phyloP scores from a whole-genome alignment of 2,888 invertebrate genomes.

The Drosophila flavopinicola region DNA sequence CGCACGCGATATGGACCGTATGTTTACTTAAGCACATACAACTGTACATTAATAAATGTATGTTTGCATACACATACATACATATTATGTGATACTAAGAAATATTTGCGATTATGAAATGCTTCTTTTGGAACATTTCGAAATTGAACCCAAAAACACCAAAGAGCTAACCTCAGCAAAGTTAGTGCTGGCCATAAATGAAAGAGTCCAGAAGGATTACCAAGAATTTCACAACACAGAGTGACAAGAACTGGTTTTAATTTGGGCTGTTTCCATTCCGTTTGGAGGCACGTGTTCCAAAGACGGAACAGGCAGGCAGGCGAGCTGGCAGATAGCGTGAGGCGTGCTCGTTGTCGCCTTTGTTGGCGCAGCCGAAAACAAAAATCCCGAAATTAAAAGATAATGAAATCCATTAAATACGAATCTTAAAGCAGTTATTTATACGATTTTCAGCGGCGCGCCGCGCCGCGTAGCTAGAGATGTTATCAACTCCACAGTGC shows the following conservation, averaged over 20 bases:
- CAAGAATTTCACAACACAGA: conserved; percentile 29
- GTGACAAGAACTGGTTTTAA: conserved; percentile 13
- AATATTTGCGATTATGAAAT: conserved; percentile 43
- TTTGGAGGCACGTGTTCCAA: conserved; percentile 45
- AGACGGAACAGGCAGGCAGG: conserved; percentile 12
- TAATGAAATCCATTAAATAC: conserved; percentile 71
- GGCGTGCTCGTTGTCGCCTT: conserved; percentile 19
- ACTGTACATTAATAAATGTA: no score
- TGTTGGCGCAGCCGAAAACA: conserved; percentile 25
- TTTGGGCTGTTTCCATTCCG: conserved; percentile 34
- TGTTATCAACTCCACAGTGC: conserved; percentile 53
- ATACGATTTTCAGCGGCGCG: conserved; percentile 41
- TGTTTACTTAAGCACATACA: conserved; percentile 21
- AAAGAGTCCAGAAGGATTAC: conserved; percentile 19
- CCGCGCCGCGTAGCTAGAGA: conserved; percentile 18
- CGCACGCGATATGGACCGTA: conserved; percentile 64
- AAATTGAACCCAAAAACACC: conserved; percentile 16
- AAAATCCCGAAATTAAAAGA: conserved; percentile 42
- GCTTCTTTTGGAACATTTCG: conserved; percentile 4
- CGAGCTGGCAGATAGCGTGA: conserved; percentile 17
- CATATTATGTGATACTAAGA: conserved; percentile 2
- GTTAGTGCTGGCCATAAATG: neutral
- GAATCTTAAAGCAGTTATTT: conserved; percentile 69
- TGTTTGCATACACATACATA: no score
- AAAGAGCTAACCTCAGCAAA: conserved; percentile 7